Evolutionary conservation across 1,140 invertebrate species (phyloP).

Genomic region (Anastrepha ludens): DNA sequence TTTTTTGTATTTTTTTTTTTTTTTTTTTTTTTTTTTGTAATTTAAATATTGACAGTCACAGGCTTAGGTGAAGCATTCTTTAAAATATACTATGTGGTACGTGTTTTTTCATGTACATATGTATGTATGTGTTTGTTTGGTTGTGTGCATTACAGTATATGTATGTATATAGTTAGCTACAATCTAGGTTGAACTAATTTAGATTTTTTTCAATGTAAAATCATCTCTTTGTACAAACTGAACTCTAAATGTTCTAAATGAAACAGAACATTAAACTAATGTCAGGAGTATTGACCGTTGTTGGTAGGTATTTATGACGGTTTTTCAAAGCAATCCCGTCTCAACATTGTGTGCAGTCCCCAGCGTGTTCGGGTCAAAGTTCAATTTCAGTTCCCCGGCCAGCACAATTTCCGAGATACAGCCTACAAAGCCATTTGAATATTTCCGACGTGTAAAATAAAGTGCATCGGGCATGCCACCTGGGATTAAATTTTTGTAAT

Average conservation of each 20-base stretch:
- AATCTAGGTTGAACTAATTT: constrained; percentile 60
- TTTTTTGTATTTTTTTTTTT: constrained; percentile 30
- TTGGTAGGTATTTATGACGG: constrained; percentile 63
- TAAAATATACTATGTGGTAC: constrained; percentile 60
- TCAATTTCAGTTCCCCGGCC: constrained; percentile 82
- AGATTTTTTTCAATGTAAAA: constrained; percentile 55
- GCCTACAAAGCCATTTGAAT: constrained; percentile 83
- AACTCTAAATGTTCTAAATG: constrained; percentile 59
- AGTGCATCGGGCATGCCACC: constrained; percentile 86
- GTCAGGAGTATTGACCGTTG: constrained; percentile 67
- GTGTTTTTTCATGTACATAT: constrained; percentile 61
- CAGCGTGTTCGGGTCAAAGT: constrained; percentile 72
- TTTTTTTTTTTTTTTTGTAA: constrained; percentile 46
- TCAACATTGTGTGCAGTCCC: constrained; percentile 73
- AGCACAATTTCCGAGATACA: constrained; percentile 88
- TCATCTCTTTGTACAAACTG: constrained; percentile 58
- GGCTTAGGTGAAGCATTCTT: constrained; percentile 70
- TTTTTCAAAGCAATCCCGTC: constrained; percentile 72
- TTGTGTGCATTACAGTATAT: constrained; percentile 58
- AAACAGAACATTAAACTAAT: constrained; percentile 59
- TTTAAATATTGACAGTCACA: constrained; percentile 73
- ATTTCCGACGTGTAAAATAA: constrained; percentile 80
- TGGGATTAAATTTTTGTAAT: constrained; percentile 63
- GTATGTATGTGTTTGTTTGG: constrained; percentile 59
- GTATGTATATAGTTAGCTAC: constrained; percentile 63